Base-by-base conservation (phyloP, 2,888 invertebrate genomes). In the Hermaeophaga mercurialis region DNA sequence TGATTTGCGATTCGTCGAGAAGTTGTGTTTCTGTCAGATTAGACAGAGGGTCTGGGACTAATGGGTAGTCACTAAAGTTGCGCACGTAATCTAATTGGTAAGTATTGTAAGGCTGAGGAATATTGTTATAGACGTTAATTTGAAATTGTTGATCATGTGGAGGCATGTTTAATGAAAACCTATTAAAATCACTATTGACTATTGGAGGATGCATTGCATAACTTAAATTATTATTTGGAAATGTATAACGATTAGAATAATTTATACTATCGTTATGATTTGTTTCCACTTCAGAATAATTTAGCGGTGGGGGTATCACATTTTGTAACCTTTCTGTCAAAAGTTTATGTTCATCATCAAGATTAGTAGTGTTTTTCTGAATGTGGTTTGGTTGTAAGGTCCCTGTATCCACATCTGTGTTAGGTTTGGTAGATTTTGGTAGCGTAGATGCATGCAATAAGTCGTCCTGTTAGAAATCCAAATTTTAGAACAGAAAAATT, bases 391-490 rank as follows among this genome's bases (percentile, higher is more conserved):
- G 47, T 41, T 55, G 66, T 47, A 67, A 58, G 46, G 67, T 67
- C 31, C 66, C 67, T 22, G 66, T 64, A 19, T 68, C 66, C 50
- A 68, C 67, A 46, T 70, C 65, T 17, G 60, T 47, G 36, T 58
- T 68, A 58, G 65, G 65, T 64, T 69, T 70, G 19, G 59, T 58
- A 26, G 66, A 47, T 67, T 73, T 74, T 34, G 75, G 74, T 63
- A 75, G 66, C 48, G 74, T 75, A 54, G 73, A 69, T 49, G 70
- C 69, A 67, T 68, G 68, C 67, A 65, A 48, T 57, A 59, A 22
- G 45, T 59, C 50, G 50, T 68, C 67, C 63, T 68, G 66, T 64
- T 63, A 68, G 62, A 61, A 57, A 65, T 53, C 60, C 58, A 58
- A 31, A 46, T 15, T 55, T 64, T 61, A 54, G 33, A 54, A 53